Conservation (phyloP, 2,113 vertebrate species). For the Struthio camelus region DNA sequence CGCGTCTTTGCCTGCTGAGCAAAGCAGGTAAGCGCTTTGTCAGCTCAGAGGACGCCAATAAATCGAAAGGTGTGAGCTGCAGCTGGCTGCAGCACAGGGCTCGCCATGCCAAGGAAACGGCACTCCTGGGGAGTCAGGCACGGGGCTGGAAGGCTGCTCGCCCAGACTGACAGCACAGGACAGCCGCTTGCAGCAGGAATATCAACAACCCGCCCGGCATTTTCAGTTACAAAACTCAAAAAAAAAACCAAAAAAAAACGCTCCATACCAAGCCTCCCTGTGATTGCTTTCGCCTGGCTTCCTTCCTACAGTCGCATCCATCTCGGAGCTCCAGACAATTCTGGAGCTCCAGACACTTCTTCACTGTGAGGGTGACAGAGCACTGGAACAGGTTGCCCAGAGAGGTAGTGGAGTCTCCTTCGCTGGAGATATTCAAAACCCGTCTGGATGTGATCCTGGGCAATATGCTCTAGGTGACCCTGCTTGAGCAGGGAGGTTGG, state of each 20-base stretch:
- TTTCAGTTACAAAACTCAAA: neutral
- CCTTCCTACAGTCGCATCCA: neutral
- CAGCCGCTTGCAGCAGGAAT: neutral
- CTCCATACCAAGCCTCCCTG: neutral
- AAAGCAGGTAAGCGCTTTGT: neutral
- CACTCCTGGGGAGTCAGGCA: accelerated
- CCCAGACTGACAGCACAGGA: neutral
- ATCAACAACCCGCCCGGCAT: neutral
- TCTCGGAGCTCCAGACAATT: no score
- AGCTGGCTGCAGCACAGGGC: neutral
- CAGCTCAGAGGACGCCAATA: neutral
- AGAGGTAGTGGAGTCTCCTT: no score
- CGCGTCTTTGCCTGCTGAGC: neutral
- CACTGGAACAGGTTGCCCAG: no score
- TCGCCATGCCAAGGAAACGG: neutral
- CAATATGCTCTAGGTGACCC: no score
- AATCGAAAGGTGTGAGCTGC: neutral
- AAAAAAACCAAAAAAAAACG: neutral
- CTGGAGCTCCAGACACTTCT: no score
- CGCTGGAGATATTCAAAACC: no score
- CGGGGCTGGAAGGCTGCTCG: neutral
- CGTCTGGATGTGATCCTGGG: no score
- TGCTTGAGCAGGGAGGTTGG: no score
- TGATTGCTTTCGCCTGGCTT: accelerated
- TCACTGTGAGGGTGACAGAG: no score